Evolutionary conservation across 2,113 vertebrate genomes (phyloP), one percentile per base, ranked within the genome.

Genomic region (Falco punctatus): DNA sequence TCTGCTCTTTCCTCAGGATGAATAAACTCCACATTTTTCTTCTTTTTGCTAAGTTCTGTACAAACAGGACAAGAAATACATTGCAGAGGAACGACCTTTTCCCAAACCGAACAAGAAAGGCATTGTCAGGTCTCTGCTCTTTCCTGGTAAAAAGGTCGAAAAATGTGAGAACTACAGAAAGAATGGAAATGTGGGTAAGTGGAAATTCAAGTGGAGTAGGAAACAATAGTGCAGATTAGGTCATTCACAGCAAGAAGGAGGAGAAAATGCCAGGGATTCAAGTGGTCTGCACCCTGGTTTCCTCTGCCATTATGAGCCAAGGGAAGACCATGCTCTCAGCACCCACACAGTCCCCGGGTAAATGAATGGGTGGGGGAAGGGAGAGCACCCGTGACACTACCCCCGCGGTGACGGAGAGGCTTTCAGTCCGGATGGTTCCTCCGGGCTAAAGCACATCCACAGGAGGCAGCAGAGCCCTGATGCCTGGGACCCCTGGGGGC

Each of bases 151-250:
- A 92, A 92, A 89, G 65, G 84, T 90, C 19, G 0, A 55, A 82
- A 83, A 83, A 46, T 69, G 95, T 91, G 89, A 75, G 89, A 84
- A 69, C 89, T 5, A 8, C 0, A 2, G 77, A 71, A 91, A 95
- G 96, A 96, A 91, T 91, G 81, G 93, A 95, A 89, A 84, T 35
- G 78, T 69, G 78, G 83, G 42, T 52, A 30, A 94, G 44, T 87
- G 93, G 94, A 86, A 94, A 96, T 81, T 67, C 65, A 59, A 96
- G 65, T 72, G 73, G 65, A 81, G 65, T 22, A 86, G 89, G 93
- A 95, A 96, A 97, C 94, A 96, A 91, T 92, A 87, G 86, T 5
- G 8, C 0, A 10, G 87, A 91, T 96, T 87, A 96, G 65, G 57
- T 97, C 89, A 96, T 89, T 85, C 87, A 57, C 86, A 79, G 69